Conservation (phyloP, 1,140 invertebrate species). For the Nylanderia fulva region DNA sequence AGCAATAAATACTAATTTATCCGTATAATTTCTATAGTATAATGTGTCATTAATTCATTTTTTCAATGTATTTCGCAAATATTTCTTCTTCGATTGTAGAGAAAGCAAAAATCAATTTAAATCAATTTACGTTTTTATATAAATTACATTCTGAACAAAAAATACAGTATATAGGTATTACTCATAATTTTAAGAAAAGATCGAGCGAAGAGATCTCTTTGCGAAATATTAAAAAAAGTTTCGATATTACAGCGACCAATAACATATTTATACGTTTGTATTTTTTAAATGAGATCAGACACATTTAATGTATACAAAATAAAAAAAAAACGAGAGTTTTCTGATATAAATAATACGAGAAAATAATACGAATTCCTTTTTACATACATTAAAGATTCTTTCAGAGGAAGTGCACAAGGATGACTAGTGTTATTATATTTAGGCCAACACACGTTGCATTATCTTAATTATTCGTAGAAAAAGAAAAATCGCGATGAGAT, state of each 20-base stretch:
- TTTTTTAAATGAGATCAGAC: not conserved
- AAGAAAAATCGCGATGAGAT: conserved; percentile 6
- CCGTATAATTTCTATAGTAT: not conserved
- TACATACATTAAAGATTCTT: not conserved
- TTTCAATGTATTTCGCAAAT: not conserved
- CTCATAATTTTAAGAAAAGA: not conserved
- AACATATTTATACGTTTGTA: not conserved
- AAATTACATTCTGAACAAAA: not conserved
- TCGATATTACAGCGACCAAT: not conserved
- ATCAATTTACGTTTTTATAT: not conserved
- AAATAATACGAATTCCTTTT: not conserved
- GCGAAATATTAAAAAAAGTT: not conserved
- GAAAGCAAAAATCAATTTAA: not conserved
- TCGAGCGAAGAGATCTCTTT: not conserved
- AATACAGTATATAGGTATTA: not conserved
- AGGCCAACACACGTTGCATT: conserved; percentile 36
- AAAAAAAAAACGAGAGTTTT: not conserved
- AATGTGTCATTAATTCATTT: not conserved
- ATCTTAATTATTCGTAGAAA: conserved; percentile 21
- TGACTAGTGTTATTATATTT: conserved; percentile 45
- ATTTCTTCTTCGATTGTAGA: not conserved
- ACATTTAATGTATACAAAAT: not conserved
- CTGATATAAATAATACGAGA: not conserved
- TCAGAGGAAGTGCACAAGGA: not conserved
- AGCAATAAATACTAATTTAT: not conserved